Evolutionary conservation across 2,888 invertebrate genomes (phyloP).

Genomic region (Eupithecia abbreviata): DNA sequence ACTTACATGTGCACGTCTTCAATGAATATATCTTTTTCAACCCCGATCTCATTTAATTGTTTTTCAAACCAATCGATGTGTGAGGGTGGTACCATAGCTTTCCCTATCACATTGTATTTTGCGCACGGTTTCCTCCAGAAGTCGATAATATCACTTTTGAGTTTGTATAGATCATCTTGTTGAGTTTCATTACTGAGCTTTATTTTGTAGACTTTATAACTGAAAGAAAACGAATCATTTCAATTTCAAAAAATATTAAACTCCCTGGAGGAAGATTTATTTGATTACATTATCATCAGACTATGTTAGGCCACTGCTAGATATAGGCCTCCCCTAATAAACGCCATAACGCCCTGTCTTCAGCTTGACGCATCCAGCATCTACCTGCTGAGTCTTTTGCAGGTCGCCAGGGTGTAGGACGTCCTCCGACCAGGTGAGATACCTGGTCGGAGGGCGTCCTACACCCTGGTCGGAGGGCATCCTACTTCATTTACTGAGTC

Average conservation of each 20-base stretch:
- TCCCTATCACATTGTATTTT: conserved; percentile 57
- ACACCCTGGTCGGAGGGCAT: too few species aligned
- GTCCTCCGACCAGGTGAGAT: too few species aligned
- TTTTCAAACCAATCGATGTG: conserved; percentile 68
- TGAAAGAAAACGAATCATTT: conserved; percentile 41
- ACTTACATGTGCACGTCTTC: conserved; percentile 70
- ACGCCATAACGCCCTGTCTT: too few species aligned
- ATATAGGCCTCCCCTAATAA: too few species aligned
- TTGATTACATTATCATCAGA: not conserved
- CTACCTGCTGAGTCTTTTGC: too few species aligned
- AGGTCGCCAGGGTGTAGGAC: too few species aligned
- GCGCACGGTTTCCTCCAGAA: conserved; percentile 64
- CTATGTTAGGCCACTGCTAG: too few species aligned
- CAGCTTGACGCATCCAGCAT: too few species aligned
- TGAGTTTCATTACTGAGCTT: conserved; percentile 53
- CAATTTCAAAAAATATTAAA: not conserved
- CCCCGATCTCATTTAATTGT: conserved; percentile 51
- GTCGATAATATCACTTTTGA: conserved; percentile 63
- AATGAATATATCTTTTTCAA: conserved; percentile 56
- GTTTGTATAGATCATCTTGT: conserved; percentile 51
- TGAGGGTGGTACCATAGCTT: conserved; percentile 68
- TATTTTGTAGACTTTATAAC: conserved; percentile 68
- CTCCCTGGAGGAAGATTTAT: not conserved
- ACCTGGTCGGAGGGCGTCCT: too few species aligned
- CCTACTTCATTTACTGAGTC: too few species aligned